Base-by-base conservation (phyloP, 2,113 vertebrate species). In the Dromaius novaehollandiae region DNA sequence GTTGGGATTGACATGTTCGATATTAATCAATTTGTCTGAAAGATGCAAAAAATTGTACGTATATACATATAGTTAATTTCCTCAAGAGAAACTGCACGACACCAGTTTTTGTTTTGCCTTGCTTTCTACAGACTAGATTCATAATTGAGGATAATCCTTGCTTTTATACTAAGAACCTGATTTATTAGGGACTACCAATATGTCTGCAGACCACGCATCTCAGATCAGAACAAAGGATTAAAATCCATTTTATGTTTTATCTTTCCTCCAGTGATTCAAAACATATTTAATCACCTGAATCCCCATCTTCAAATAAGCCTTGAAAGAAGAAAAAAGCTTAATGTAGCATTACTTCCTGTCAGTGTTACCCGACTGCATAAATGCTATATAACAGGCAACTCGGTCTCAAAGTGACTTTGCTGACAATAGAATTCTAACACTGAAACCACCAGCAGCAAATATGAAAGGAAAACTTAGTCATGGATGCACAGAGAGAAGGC, bases 371-470 rank as follows among this genome's bases (percentile, higher is more conserved):
- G 34, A n/a, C 11, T 4, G 0, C 14, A 9, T 26, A 74, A 77
- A 40, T 36, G 17, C 44, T 63, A 17, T 14, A 0, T 17, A 84
- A 89, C 5, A 78, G 19, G 24, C 14, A 86, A 75, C 34, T 69
- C 26, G 24, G 87, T 73, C 26, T 75, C 77, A 63, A 81, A 94
- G 63, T 55, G 80, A 86, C 36, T 74, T 38, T 80, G 69, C 82
- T 92, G 48, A 81, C 76, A 95, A 65, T 44, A 77, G 56, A 92
- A 80, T 73, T 46, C 61, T 78, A 96, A 95, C 61, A 53, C 9
- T 74, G 81, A 95, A 96, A 92, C 11, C 25, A 94, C 60, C 66
- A 86, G 70, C 24, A 89, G 44, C 75, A 96, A 94, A 96, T 16
- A 8, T 7, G 11, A 95, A 96, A 94, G 1, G 11, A 92, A 97